Evolutionary conservation across 1,140 invertebrate species (phyloP).

Genomic region (Delia radicum): DNA sequence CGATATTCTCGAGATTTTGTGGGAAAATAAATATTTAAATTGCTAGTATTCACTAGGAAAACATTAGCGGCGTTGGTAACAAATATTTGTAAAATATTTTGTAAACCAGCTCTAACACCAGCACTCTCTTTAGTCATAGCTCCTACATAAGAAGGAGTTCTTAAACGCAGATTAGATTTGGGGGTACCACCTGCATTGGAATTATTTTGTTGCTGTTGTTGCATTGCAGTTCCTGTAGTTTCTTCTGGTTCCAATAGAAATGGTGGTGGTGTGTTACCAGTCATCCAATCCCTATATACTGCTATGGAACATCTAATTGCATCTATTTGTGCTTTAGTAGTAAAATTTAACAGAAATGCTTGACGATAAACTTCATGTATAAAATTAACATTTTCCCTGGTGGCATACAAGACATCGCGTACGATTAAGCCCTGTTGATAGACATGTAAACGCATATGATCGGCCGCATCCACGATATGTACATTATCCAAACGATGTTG

Average conservation of each 20-base stretch:
- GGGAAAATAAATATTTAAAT: slow-evolving; percentile 56
- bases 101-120: slow-evolving; percentile 75
- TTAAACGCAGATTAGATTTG: slow-evolving; percentile 60
- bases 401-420: slow-evolving; percentile 83
- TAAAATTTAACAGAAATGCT: slow-evolving; percentile 87
- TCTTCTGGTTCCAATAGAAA: slow-evolving; percentile 84
- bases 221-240: slow-evolving; percentile 36
- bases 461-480: slow-evolving; percentile 55
- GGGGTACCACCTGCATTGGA: slow-evolving; percentile 40
- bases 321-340: slow-evolving; percentile 67
- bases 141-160: slow-evolving; percentile 81
- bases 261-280: slow-evolving; percentile 73
- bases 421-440: slow-evolving; percentile 64
- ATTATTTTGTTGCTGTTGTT: slow-evolving; percentile 28
- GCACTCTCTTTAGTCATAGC: slow-evolving; percentile 77
- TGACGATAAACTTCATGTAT: slow-evolving; percentile 92
- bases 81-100: slow-evolving; percentile 91
- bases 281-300: slow-evolving; percentile 96
- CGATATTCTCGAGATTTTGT: slow-evolving; percentile 53
- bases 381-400: slow-evolving; percentile 91
- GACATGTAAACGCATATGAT: slow-evolving; percentile 41
- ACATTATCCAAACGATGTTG: slow-evolving; percentile 55
- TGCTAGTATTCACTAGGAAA: slow-evolving; percentile 75
- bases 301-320: slow-evolving; percentile 87
- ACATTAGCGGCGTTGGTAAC: slow-evolving; percentile 95